Percentiles rank a stretch among this genome's conserved stretches.
Conservation (phyloP, 2,113 vertebrate genomes). For the Mirza zaza region DNA sequence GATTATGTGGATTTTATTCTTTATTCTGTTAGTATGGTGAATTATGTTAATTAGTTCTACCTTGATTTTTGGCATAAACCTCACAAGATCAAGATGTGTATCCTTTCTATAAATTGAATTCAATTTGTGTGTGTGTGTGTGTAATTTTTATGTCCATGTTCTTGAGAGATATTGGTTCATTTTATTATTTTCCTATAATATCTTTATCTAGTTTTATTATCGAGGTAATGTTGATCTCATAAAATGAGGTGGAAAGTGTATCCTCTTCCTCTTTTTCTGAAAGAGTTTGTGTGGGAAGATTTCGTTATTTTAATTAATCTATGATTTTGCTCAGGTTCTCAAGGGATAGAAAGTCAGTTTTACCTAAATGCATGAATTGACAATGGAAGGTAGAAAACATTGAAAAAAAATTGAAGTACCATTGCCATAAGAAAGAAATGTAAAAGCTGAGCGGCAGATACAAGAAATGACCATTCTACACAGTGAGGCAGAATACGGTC, state of each 20-base stretch:
- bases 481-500: background rate
- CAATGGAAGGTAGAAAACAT: background rate
- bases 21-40: background rate
- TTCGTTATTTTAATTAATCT: constrained; percentile 51
- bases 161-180: background rate
- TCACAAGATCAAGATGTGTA: background rate
- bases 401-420: background rate
- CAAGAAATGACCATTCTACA: background rate
- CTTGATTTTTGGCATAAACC: background rate
- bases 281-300: background rate
- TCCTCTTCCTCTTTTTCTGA: background rate
- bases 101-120: background rate
- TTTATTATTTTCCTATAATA: background rate
- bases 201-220: constrained; percentile 19
- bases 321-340: background rate
- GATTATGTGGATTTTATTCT: background rate
- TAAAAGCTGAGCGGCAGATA: background rate
- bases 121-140: background rate
- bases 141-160: background rate
- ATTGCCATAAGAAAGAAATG: background rate
- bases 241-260: background rate
- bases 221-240: background rate
- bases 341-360: background rate
- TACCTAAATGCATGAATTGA: background rate
- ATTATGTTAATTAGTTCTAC: background rate